Evolutionary conservation across 2,888 invertebrate genomes (phyloP).

Genomic region (Prostheceraeus crozeri): DNA sequence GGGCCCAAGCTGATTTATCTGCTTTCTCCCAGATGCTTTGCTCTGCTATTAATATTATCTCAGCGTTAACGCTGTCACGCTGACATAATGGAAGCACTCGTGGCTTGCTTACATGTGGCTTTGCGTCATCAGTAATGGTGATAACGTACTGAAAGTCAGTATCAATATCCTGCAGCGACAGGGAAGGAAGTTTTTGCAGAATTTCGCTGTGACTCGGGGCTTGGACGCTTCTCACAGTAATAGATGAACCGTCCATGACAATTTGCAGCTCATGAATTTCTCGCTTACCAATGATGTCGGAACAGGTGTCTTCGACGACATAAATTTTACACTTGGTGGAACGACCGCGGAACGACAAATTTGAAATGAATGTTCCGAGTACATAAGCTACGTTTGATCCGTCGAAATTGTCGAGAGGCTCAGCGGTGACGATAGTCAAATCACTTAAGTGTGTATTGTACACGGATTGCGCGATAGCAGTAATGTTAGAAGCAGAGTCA

Average conservation of each 20-base stretch:
- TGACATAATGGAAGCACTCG: neutral
- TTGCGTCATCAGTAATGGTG: neutral
- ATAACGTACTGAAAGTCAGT: neutral
- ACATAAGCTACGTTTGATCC: too few species aligned
- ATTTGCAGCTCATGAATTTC: neutral
- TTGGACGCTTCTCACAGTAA: too few species aligned
- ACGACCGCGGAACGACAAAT: too few species aligned
- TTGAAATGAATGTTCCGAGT: too few species aligned
- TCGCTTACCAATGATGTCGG: neutral
- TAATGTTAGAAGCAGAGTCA: too few species aligned
- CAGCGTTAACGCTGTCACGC: constrained; percentile 21
- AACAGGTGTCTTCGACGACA: too few species aligned
- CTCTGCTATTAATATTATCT: constrained; percentile 16
- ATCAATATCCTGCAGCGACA: neutral
- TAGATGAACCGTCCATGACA: neutral
- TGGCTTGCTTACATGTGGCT: neutral
- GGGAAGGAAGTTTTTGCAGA: neutral
- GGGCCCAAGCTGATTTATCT: constrained; percentile 13
- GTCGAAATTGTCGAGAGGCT: too few species aligned
- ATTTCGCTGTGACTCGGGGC: too few species aligned
- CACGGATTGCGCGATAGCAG: too few species aligned
- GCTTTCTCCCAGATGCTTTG: constrained; percentile 7
- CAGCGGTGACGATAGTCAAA: too few species aligned
- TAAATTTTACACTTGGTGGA: too few species aligned
- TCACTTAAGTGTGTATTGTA: too few species aligned